These are phyloP conservation scores for Scaptomyza graminum DNA, from an alignment of 1,140 invertebrate species.

Conservation along the genomic window DNA sequence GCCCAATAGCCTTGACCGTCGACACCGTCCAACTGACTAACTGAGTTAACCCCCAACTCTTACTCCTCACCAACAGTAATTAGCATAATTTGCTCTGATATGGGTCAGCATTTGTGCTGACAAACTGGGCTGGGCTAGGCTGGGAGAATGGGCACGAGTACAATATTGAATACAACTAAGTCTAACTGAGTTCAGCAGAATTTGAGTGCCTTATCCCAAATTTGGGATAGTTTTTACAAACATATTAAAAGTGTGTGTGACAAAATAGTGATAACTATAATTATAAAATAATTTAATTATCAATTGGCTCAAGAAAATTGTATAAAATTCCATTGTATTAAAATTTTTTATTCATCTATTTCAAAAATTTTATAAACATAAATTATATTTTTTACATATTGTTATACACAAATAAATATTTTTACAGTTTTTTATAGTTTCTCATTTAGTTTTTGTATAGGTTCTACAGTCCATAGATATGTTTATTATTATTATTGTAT, in stretches of 20 bases:
- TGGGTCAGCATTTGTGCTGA: slow-evolving; percentile 68
- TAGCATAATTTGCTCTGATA: slow-evolving; percentile 80
- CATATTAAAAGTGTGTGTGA: no score
- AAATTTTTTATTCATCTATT: background rate
- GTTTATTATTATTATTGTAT: no score
- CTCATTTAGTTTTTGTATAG: background rate
- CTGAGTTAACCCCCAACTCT: slow-evolving; percentile 36
- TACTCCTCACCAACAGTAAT: slow-evolving; percentile 49
- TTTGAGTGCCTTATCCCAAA: background rate
- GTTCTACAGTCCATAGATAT: background rate
- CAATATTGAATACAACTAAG: background rate
- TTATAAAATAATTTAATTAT: no score
- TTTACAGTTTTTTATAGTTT: background rate
- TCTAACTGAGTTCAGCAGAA: background rate
- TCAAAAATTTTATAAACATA: background rate
- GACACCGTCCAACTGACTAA: slow-evolving; percentile 29
- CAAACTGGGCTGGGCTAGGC: slow-evolving; percentile 67
- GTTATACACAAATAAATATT: no score
- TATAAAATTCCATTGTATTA: background rate
- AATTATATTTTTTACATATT: no score
- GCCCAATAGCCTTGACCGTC: slow-evolving; percentile 72
- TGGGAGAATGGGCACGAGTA: slow-evolving; percentile 13
- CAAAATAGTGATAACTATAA: no score
- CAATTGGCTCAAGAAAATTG: no score
- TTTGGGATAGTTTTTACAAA: no score